Evolutionary conservation across 2,888 invertebrate genomes (phyloP).

Genomic region (Rotaria socialis): DNA sequence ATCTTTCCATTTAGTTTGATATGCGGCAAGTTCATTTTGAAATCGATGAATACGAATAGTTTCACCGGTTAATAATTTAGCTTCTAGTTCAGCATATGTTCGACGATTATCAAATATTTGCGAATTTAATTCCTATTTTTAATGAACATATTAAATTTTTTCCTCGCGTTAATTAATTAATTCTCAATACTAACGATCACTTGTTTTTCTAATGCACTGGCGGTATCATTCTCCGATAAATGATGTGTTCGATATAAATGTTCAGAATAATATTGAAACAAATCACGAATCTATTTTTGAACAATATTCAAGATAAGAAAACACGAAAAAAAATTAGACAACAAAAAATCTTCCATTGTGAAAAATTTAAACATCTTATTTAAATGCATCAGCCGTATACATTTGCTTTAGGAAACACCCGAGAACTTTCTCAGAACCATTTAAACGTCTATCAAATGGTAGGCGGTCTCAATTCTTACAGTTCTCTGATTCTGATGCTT

Average conservation of each 20-base stretch:
- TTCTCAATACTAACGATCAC: conserved; percentile 53
- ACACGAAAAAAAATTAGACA: not conserved
- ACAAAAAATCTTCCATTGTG: too few species aligned
- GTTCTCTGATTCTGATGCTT: too few species aligned
- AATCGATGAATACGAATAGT: conserved; percentile 55
- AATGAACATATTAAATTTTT: not conserved
- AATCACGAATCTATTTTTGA: conserved; percentile 50
- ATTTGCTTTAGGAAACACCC: too few species aligned
- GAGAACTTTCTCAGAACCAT: too few species aligned
- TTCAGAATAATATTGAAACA: conserved; percentile 53
- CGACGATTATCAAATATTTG: conserved; percentile 54
- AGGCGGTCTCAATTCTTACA: too few species aligned
- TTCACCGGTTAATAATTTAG: conserved; percentile 55
- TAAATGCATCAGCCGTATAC: too few species aligned
- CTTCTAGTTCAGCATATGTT: conserved; percentile 55
- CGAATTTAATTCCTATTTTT: conserved; percentile 39
- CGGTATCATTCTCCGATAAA: conserved; percentile 54
- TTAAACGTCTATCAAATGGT: too few species aligned
- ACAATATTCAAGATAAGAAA: conserved; percentile 35
- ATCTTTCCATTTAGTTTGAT: conserved; percentile 17
- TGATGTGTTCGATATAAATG: conserved; percentile 54
- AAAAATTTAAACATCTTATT: too few species aligned
- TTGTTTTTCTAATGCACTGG: conserved; percentile 55
- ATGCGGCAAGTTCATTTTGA: conserved; percentile 52
- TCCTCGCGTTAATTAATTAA: too few species aligned